phyloP scores from a whole-genome alignment of 2,113 vertebrate species.

The Eonycteris spelaea region DNA sequence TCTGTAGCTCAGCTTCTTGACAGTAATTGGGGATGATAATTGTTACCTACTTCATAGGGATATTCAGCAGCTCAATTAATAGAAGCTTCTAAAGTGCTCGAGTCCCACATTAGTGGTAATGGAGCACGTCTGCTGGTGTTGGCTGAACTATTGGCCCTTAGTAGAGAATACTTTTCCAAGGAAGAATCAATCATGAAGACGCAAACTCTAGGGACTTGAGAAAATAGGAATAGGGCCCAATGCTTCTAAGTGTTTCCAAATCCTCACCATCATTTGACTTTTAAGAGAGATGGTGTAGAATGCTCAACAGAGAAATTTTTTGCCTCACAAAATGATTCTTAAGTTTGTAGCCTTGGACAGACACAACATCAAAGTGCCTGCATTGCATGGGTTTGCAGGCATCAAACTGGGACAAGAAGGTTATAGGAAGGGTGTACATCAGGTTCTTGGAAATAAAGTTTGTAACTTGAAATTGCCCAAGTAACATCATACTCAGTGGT shows the following conservation, averaged over 20 bases:
- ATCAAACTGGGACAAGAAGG: background rate
- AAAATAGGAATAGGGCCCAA: background rate
- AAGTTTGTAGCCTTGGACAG: background rate
- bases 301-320: background rate
- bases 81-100: constrained; percentile 57
- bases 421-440: rapidly evolving
- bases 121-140: background rate
- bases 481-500: background rate
- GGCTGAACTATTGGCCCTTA: background rate
- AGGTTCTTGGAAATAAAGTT: background rate
- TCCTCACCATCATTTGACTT: background rate
- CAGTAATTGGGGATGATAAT: constrained; percentile 72
- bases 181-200: background rate
- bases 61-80: constrained; percentile 66
- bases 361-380: background rate
- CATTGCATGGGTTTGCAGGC: background rate
- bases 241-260: background rate
- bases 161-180: constrained; percentile 40
- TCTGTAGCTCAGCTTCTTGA: constrained; percentile 61
- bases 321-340: background rate
- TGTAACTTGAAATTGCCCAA: background rate
- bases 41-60: constrained; percentile 68
- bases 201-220: background rate
- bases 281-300: background rate
- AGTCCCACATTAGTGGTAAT: constrained; percentile 63